A percentile compares a stretch with the other conserved stretches of the same genome.
Conservation (phyloP, 2,113 vertebrate species). For the Lota lota region DNA sequence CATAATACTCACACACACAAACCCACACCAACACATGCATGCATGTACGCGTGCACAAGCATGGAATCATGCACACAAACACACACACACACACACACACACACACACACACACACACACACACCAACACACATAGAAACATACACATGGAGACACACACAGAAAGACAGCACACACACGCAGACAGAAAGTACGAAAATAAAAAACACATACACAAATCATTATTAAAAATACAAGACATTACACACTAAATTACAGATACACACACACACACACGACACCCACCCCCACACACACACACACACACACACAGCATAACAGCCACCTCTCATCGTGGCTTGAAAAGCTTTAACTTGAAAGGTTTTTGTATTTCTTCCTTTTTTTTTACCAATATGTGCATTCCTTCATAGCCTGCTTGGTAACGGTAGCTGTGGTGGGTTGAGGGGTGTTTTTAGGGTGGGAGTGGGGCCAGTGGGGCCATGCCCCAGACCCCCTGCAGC, state of each 20-base stretch:
- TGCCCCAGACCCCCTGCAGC: background rate
- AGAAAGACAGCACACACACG: too few species aligned
- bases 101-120: slow-evolving; percentile 9
- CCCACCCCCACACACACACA: too few species aligned
- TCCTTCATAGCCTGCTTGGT: slow-evolving; percentile 60
- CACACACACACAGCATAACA: background rate
- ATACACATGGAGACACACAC: too few species aligned
- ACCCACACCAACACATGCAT: slow-evolving; percentile 13
- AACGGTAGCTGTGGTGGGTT: slow-evolving; percentile 56
- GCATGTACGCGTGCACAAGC: background rate
- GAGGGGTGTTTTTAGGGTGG: slow-evolving; percentile 17
- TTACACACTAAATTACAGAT: too few species aligned
- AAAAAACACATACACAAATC: background rate
- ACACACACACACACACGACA: too few species aligned
- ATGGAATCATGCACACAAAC: slow-evolving; percentile 1
- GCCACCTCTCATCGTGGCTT: too few species aligned
- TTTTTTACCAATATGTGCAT: slow-evolving; percentile 48
- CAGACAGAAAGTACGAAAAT: too few species aligned
- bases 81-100: slow-evolving; percentile 2
- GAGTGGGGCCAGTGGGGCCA: slow-evolving; percentile 33
- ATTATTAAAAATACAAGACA: too few species aligned
- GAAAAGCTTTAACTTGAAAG: too few species aligned
- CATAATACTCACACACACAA: background rate
- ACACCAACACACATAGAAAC: too few species aligned
- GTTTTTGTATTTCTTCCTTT: too few species aligned